phyloP scores from a whole-genome alignment of 2,113 vertebrate genomes.

The Ia io region DNA sequence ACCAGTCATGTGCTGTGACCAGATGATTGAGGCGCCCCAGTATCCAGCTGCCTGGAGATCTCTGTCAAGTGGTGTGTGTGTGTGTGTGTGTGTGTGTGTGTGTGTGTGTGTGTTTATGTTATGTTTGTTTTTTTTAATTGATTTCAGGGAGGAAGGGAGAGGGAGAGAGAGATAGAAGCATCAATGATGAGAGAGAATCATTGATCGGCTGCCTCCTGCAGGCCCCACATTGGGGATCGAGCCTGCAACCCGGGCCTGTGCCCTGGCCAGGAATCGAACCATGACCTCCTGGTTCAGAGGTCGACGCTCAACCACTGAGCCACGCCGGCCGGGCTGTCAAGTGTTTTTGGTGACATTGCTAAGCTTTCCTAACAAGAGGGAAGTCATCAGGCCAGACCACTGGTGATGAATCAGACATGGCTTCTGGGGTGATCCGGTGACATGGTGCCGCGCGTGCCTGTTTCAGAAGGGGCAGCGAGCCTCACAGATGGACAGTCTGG shows the following conservation, averaged over 20 bases:
- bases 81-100: no score
- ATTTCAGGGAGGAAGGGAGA: no score
- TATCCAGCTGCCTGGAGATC: background rate
- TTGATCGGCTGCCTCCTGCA: no score
- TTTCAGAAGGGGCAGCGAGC: background rate
- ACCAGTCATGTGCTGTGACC: background rate
- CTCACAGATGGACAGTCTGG: background rate
- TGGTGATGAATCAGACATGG: background rate
- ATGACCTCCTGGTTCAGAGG: no score
- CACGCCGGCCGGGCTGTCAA: background rate
- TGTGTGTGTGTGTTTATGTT: no score
- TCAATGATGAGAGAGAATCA: no score
- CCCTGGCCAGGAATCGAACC: no score
- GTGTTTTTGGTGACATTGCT: background rate
- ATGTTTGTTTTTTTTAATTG: no score
- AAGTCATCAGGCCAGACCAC: background rate
- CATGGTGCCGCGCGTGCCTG: background rate
- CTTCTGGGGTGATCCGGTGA: background rate
- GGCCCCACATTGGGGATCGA: no score
- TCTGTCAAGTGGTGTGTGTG: background rate
- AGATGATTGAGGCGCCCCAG: background rate
- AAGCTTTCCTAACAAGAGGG: background rate
- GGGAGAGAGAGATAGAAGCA: no score
- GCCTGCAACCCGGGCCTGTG: no score
- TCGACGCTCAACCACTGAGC: no score